Percentiles rank a stretch among this genome's conserved stretches.
phyloP scores from a whole-genome alignment of 2,113 vertebrate genomes.

The Neodontobutis hainanensis region DNA sequence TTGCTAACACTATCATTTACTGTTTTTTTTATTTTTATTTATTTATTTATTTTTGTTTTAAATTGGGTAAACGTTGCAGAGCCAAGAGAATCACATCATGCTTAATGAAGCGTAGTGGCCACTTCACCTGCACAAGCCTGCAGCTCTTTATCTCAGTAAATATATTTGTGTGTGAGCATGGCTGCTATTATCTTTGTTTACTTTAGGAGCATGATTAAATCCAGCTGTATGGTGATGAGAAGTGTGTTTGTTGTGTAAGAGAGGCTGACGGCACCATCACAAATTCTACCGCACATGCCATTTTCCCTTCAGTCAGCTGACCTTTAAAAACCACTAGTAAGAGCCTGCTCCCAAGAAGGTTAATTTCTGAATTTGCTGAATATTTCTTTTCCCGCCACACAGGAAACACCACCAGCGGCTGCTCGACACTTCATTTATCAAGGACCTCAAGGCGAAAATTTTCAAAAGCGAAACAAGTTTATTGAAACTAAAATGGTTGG shows the following conservation, averaged over 20 bases:
- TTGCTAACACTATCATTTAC: conserved; percentile 59
- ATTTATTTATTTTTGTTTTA: too few relatives aligned
- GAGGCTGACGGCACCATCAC: not conserved
- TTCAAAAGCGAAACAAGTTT: conserved; percentile 36
- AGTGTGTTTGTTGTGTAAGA: not conserved
- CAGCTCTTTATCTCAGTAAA: conserved; percentile 35
- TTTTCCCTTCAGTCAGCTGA: conserved; percentile 16
- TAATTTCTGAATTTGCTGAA: conserved; percentile 50
- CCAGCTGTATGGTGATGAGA: not conserved
- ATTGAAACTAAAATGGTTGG: conserved; percentile 46
- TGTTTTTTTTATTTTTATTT: too few relatives aligned
- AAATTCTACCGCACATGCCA: not conserved
- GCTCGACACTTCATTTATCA: conserved; percentile 55
- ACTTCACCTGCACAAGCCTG: conserved; percentile 43
- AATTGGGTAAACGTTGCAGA: conserved; percentile 58
- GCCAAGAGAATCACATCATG: conserved; percentile 38
- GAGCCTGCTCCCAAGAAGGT: conserved; percentile 5
- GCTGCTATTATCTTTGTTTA: not conserved
- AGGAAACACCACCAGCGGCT: conserved; percentile 39
- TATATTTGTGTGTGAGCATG: not conserved
- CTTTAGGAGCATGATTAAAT: not conserved
- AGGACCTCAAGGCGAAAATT: conserved; percentile 45
- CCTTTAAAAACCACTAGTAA: conserved; percentile 40
- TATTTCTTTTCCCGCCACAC: conserved; percentile 40
- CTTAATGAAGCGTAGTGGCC: conserved; percentile 62